Percentiles rank a stretch among this genome's conserved stretches.
Conservation (phyloP, 2,888 invertebrate species). For the Tenthredo amoena region DNA sequence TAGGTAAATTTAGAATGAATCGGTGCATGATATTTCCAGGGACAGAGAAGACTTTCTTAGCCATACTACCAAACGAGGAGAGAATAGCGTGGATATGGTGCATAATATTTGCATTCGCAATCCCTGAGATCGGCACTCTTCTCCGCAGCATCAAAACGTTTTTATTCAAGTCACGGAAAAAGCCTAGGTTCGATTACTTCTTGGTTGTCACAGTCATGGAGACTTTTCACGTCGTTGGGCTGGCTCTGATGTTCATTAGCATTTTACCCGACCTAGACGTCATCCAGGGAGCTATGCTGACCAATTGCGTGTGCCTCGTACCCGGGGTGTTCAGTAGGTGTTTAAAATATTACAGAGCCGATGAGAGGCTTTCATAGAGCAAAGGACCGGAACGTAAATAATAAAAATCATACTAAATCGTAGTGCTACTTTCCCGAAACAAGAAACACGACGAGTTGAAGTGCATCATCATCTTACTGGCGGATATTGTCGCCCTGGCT, state of each 20-base stretch:
- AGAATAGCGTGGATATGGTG: slow-evolving; percentile 90
- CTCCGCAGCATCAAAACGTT: slow-evolving; percentile 86
- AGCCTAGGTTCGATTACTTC: slow-evolving; percentile 81
- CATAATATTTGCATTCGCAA: slow-evolving; percentile 85
- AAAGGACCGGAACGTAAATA: slow-evolving; percentile 8
- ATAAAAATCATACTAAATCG: slow-evolving; percentile 1
- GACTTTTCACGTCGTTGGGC: slow-evolving; percentile 88
- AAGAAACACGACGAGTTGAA: slow-evolving; percentile 45
- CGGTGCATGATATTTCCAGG: slow-evolving; percentile 76
- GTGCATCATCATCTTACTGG: slow-evolving; percentile 63
- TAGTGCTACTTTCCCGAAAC: slow-evolving; percentile 61
- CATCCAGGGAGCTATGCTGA: slow-evolving; percentile 90
- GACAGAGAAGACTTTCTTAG: slow-evolving; percentile 82
- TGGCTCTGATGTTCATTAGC: slow-evolving; percentile 87
- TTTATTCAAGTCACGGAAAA: slow-evolving; percentile 85
- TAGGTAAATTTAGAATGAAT: neutral
- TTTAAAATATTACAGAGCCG: slow-evolving; percentile 51
- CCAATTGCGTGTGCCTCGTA: slow-evolving; percentile 90
- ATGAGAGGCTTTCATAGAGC: neutral
- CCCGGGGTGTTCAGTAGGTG: slow-evolving; percentile 87
- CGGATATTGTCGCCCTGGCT: slow-evolving; percentile 83
- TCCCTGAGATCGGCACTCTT: slow-evolving; percentile 89
- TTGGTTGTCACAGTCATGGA: slow-evolving; percentile 86
- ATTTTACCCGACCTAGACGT: slow-evolving; percentile 91
- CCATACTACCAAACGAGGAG: slow-evolving; percentile 83